A percentile compares a stretch with the other conserved stretches of the same genome.
phyloP scores from a whole-genome alignment of 1,140 invertebrate species.

The Drosophila fuyamai region DNA sequence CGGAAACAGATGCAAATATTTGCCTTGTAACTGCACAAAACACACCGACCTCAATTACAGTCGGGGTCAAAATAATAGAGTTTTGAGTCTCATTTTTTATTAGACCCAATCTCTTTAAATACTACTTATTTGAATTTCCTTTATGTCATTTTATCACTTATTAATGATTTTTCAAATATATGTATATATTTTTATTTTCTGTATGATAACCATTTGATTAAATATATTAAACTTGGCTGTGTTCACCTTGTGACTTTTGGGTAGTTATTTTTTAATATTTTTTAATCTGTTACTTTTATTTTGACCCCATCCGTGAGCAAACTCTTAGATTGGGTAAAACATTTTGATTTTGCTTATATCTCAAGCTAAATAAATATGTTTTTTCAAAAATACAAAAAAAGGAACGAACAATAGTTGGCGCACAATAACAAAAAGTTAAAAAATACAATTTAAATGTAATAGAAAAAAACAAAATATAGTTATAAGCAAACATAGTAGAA shows the following conservation, averaged over 20 bases:
- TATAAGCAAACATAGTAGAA: not conserved
- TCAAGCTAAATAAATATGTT: conserved; percentile 22
- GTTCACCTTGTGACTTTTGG: too few relatives aligned
- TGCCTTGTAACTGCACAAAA: conserved; percentile 42
- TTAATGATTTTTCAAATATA: too few relatives aligned
- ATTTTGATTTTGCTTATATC: conserved; percentile 6
- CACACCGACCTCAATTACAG: not conserved
- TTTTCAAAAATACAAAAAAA: conserved; percentile 23
- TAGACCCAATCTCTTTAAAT: too few relatives aligned
- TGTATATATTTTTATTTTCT: too few relatives aligned
- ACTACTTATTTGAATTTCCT: too few relatives aligned
- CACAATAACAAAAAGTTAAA: not conserved
- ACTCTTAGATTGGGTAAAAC: not conserved
- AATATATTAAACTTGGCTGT: too few relatives aligned
- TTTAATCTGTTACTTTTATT: too few relatives aligned
- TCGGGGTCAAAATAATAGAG: not conserved
- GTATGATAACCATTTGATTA: too few relatives aligned
- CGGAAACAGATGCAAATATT: conserved; percentile 32
- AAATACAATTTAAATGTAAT: conserved; percentile 13
- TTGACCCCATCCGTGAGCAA: not conserved
- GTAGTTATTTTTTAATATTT: too few relatives aligned
- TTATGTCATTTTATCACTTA: too few relatives aligned
- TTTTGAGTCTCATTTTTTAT: too few relatives aligned
- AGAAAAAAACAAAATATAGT: not conserved
- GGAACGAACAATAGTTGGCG: conserved; percentile 7